A percentile compares a stretch with the other conserved stretches of the same genome.
phyloP scores from a whole-genome alignment of 2,113 vertebrate genomes.

The Sylvicapra grimmia region DNA sequence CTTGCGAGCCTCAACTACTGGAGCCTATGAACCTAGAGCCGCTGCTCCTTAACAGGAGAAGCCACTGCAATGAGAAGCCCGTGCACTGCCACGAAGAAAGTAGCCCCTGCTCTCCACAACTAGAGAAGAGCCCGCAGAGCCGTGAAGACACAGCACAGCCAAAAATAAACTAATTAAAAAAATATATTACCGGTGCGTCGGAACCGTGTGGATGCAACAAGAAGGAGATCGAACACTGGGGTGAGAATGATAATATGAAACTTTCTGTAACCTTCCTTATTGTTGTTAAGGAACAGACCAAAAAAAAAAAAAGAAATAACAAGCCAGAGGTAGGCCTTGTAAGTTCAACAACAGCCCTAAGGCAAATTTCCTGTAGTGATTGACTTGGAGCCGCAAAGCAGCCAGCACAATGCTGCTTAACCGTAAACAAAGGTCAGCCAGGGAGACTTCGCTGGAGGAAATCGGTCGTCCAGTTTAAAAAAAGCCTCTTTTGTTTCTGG shows the following conservation, averaged over 20 bases:
- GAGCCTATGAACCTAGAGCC: neutral
- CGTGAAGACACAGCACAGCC: neutral
- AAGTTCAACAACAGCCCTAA: neutral
- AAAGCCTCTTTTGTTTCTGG: slow-evolving; percentile 12
- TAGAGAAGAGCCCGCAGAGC: neutral
- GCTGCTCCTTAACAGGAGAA: neutral
- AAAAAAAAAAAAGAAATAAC: neutral
- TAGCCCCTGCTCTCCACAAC: neutral
- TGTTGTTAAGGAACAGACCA: neutral
- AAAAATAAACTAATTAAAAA: neutral
- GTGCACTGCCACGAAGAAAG: neutral
- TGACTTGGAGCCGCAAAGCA: fast-evolving
- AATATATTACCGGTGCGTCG: fast-evolving
- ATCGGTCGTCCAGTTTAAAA: neutral
- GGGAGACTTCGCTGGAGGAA: neutral
- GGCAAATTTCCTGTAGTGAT: neutral
- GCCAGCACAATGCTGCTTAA: neutral
- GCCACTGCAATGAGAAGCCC: neutral
- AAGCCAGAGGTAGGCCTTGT: neutral
- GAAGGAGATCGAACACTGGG: neutral
- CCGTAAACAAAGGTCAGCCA: neutral
- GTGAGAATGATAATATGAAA: neutral
- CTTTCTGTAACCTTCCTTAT: neutral
- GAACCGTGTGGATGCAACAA: neutral
- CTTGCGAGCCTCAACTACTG: neutral